Percentiles rank a stretch among this genome's conserved stretches.
Conservation (phyloP, 1,140 invertebrate species). For the Drosophila cardini region DNA sequence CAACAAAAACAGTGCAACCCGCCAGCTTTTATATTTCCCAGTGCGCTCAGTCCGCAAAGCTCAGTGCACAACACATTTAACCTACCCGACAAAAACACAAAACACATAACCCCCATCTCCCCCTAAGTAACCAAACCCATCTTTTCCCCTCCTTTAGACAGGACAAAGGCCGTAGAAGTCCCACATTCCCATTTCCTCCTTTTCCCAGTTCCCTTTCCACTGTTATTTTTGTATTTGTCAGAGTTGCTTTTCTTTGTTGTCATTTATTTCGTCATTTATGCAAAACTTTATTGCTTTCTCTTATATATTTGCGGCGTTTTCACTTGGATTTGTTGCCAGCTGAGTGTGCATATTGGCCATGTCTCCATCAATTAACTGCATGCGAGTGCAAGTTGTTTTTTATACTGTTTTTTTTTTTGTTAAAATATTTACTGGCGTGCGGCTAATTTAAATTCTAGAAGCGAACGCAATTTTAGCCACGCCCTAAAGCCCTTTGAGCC, state of each 20-base stretch:
- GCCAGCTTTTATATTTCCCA: slow-evolving; percentile 75
- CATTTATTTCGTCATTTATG: slow-evolving; percentile 83
- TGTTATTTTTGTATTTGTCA: slow-evolving; percentile 59
- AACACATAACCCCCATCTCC: slow-evolving; percentile 24
- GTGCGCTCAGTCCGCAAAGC: slow-evolving; percentile 43
- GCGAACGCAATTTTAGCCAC: slow-evolving; percentile 12
- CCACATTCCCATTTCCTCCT: background rate
- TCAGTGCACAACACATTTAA: slow-evolving; percentile 52
- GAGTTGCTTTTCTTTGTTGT: slow-evolving; percentile 76
- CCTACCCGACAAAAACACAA: slow-evolving; percentile 49
- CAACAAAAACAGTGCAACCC: slow-evolving; percentile 47
- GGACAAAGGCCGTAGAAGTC: slow-evolving; percentile 3
- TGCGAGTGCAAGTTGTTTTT: slow-evolving; percentile 59
- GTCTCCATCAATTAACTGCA: slow-evolving; percentile 66
- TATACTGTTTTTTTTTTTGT: slow-evolving; percentile 36
- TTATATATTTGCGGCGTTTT: slow-evolving; percentile 45
- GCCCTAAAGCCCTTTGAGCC: slow-evolving; percentile 68
- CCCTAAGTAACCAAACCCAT: slow-evolving; percentile 33
- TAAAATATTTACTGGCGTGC: slow-evolving; percentile 57
- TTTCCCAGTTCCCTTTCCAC: background rate
- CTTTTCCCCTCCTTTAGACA: slow-evolving; percentile 16
- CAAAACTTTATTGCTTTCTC: slow-evolving; percentile 77
- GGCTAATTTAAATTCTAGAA: slow-evolving; percentile 62
- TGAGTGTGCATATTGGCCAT: slow-evolving; percentile 28
- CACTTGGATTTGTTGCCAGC: slow-evolving; percentile 17